These are phyloP conservation scores for Zonitis immaculata DNA, from an alignment of 2,888 invertebrate species.

Conservation along the genomic window DNA sequence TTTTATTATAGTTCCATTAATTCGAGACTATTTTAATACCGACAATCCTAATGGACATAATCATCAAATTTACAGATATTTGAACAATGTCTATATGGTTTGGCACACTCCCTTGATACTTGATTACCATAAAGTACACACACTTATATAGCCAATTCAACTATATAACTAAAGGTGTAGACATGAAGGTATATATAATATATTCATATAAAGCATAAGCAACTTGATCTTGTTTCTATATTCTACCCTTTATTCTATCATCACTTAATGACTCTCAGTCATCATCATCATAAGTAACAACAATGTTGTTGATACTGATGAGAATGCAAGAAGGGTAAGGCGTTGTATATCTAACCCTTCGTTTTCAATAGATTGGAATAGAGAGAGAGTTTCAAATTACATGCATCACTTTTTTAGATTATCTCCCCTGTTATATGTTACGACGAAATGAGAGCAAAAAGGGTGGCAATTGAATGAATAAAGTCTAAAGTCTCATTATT, in stretches of 20 bases:
- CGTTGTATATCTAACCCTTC: constrained; percentile 30
- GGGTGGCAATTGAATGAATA: constrained; percentile 34
- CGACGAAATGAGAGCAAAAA: too few species aligned
- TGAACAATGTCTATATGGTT: neutral
- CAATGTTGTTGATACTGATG: too few species aligned
- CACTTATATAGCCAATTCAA: neutral
- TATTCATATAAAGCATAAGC: too few species aligned
- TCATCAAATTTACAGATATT: neutral
- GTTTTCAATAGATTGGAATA: too few species aligned
- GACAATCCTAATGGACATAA: neutral
- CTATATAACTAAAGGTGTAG: constrained; percentile 8
- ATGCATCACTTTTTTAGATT: constrained; percentile 39
- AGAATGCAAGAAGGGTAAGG: constrained; percentile 14
- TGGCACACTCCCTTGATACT: neutral
- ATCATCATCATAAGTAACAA: constrained; percentile 22
- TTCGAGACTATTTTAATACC: neutral
- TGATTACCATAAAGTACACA: neutral
- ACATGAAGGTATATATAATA: too few species aligned
- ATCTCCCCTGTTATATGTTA: too few species aligned
- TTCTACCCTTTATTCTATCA: constrained; percentile 8
- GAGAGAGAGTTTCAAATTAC: constrained; percentile 36
- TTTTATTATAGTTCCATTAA: too few species aligned
- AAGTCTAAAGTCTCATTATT: constrained; percentile 23
- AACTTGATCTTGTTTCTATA: constrained; percentile 19
- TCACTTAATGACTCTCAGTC: constrained; percentile 30